Conservation (phyloP, 2,888 invertebrate genomes). For the Caenorhabditis becei region DNA sequence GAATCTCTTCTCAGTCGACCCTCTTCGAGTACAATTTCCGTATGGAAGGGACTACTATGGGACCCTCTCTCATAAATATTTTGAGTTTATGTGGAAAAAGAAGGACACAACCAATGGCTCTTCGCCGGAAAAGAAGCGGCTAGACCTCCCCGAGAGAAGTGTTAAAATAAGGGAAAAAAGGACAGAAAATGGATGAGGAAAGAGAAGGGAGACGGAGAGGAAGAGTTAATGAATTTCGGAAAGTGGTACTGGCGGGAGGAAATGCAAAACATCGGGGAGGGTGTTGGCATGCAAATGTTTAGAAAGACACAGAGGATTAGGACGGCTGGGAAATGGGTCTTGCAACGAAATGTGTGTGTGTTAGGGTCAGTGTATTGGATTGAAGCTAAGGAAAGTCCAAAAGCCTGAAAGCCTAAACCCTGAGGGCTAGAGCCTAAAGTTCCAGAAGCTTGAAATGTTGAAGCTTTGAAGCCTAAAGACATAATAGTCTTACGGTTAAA, state of each 20-base stretch:
- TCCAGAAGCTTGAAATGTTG: too few species aligned
- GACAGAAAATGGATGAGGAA: background rate
- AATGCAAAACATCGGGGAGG: background rate
- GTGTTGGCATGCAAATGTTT: background rate
- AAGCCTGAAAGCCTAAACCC: too few species aligned
- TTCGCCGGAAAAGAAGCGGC: background rate
- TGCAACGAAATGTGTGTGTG: too few species aligned
- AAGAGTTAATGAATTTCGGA: slow-evolving; percentile 5
- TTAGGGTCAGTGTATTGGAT: too few species aligned
- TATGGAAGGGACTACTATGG: slow-evolving; percentile 23
- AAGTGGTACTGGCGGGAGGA: background rate
- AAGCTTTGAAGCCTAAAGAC: too few species aligned
- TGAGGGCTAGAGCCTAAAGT: too few species aligned
- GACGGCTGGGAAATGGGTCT: too few species aligned
- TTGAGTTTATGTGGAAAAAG: slow-evolving; percentile 49
- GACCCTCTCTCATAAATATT: slow-evolving; percentile 49
- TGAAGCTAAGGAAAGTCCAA: too few species aligned
- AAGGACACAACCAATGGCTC: slow-evolving; percentile 18
- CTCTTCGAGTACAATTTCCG: slow-evolving; percentile 32
- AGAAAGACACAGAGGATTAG: background rate
- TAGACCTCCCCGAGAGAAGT: background rate
- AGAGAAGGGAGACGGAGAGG: background rate
- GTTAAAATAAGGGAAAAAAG: background rate
- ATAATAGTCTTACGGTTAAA: too few species aligned
- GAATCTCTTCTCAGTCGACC: slow-evolving; percentile 15